Base-by-base conservation (phyloP, 2,113 vertebrate species). In the Hippopotamus amphibius region DNA sequence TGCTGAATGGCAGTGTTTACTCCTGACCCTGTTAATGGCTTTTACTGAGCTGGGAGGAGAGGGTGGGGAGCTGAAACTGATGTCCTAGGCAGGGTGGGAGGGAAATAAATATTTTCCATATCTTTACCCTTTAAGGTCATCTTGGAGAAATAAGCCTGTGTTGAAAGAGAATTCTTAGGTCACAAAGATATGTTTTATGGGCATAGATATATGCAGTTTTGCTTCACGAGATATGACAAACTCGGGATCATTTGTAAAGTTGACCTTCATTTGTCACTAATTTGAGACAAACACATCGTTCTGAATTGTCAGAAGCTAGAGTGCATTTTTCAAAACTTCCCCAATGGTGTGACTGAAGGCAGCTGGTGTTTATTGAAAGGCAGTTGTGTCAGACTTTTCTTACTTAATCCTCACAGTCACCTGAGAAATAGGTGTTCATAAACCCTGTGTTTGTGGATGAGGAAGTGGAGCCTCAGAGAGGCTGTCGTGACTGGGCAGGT, bases 121-220 rank as follows among this genome's bases (percentile, higher is more conserved):
- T 97, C 87, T 98, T 63, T 97, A 30, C 96, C 80, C 97, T 61
- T 96, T 71, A 83, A 92, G 74, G 74, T 96, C 92, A 50, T 85
- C 97, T 1, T 37, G 87, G 95, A 97, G 95, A 98, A 98, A 97
- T 94, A 96, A 59, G 55, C 1, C 17, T 0, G 1, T 96, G 55
- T 86, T 24, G 96, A 86, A 83, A 90, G 66, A 6, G 48, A 94
- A 97, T 97, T 95, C 92, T 97, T 94, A 97, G 95, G 85, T 80
- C 88, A 94, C 86, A 95, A 91, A 98, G 97, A 98, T 95, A 84
- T 15, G 85, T 92, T 97, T 97, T 95, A 93, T 74, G 81, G 69
- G 55, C 94, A 81, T 85, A 97, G 91, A 86, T 79, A 26, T 9
- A 22, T 74, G 57, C n/a, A 48, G 88, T 92, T 97, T 95, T 95